Percentiles rank a stretch among this genome's conserved stretches.
phyloP scores from a whole-genome alignment of 2,113 vertebrate species.

The Pseudopodoces humilis region DNA sequence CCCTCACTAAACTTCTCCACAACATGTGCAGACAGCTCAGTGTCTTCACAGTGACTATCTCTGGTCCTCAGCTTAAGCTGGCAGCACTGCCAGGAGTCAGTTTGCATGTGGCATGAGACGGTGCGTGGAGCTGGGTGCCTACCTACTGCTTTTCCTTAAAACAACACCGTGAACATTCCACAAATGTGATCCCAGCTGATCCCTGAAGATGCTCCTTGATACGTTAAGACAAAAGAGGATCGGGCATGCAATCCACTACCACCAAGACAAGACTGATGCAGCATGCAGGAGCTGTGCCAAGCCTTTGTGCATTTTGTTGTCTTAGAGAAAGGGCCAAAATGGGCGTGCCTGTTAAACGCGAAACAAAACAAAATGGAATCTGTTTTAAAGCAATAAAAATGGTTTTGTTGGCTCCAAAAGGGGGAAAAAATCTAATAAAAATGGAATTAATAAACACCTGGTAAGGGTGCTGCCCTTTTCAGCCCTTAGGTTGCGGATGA shows the following conservation, averaged over 20 bases:
- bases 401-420: background rate
- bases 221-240: background rate
- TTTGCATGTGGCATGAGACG: background rate
- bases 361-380: slow-evolving; percentile 6
- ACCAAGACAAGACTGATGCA: background rate
- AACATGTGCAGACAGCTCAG: background rate
- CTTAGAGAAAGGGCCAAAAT: background rate
- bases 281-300: background rate
- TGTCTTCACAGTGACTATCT: background rate
- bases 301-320: background rate
- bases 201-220: background rate
- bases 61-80: background rate
- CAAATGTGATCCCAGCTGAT: background rate
- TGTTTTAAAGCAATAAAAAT: slow-evolving; percentile 1
- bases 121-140: background rate
- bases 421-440: background rate
- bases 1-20: background rate
- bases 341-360: background rate
- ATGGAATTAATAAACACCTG: background rate
- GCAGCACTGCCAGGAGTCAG: background rate
- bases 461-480: background rate
- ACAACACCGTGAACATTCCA: background rate
- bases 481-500: background rate
- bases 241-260: background rate
- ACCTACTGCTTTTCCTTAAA: background rate